These are phyloP conservation scores for Volucella inanis DNA, from an alignment of 2,888 invertebrate species.

Conservation along the genomic window DNA sequence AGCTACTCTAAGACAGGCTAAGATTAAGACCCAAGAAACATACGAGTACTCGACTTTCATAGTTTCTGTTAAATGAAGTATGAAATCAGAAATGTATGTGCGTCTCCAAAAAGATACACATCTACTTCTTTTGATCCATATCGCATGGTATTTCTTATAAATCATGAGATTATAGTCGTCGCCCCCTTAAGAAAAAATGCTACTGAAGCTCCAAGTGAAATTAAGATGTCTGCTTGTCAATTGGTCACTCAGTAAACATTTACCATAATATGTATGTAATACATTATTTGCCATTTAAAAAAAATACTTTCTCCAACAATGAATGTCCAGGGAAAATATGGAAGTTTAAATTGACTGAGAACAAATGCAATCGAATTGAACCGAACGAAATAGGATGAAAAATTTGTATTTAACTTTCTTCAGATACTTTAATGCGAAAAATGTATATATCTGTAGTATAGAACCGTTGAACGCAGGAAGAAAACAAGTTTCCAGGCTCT, in stretches of 20 bases:
- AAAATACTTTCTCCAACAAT: too few relatives aligned
- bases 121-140: constrained; percentile 26
- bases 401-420: constrained; percentile 51
- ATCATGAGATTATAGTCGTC: constrained; percentile 52
- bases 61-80: constrained; percentile 72
- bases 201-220: constrained; percentile 3
- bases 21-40: constrained; percentile 11
- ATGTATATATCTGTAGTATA: not conserved
- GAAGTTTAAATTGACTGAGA: too few relatives aligned
- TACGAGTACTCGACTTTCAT: constrained; percentile 26
- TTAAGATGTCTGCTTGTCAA: constrained; percentile 34
- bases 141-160: constrained; percentile 19
- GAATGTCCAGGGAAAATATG: not conserved
- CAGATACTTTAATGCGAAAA: constrained; percentile 31
- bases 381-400: constrained; percentile 4
- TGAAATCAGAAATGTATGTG: constrained; percentile 65
- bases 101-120: constrained; percentile 40
- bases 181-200: not conserved
- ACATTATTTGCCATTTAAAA: too few relatives aligned
- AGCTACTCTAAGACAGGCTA: constrained; percentile 19
- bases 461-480: not conserved
- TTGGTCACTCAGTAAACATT: constrained; percentile 24
- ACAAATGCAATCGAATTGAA: not conserved
- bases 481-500: constrained; percentile 43
- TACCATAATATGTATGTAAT: too few relatives aligned